Percentiles rank a stretch among this genome's conserved stretches.
phyloP scores from a whole-genome alignment of 2,888 invertebrate species.

The Pseudanteris insignis region DNA sequence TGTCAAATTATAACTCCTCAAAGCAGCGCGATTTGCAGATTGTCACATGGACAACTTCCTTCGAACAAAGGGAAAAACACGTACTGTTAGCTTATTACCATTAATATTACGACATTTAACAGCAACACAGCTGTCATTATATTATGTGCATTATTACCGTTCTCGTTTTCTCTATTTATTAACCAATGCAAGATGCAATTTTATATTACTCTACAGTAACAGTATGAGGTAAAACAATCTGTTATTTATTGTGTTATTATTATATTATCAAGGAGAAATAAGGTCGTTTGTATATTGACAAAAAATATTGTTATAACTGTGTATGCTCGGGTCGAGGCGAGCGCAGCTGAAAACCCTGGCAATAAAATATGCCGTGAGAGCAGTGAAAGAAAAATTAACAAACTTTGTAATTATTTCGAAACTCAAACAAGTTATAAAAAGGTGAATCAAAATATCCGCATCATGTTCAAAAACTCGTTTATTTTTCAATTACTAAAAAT shows the following conservation, averaged over 20 bases:
- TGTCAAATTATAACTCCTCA: constrained; percentile 3
- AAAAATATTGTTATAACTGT: constrained; percentile 60
- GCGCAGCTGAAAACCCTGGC: constrained; percentile 51
- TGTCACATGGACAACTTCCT: constrained; percentile 29
- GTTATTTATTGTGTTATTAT: constrained; percentile 60
- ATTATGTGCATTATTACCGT: constrained; percentile 52
- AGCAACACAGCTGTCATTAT: constrained; percentile 40
- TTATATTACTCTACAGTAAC: constrained; percentile 57
- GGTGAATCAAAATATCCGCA: no score
- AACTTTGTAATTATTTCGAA: no score
- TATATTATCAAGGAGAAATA: constrained; percentile 51
- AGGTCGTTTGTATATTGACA: constrained; percentile 62
- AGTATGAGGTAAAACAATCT: constrained; percentile 44
- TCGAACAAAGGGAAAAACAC: constrained; percentile 41
- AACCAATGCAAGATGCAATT: constrained; percentile 55
- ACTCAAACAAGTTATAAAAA: no score
- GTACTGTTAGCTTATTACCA: constrained; percentile 57
- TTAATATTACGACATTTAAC: constrained; percentile 47
- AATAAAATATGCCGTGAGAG: constrained; percentile 54
- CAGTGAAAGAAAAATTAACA: constrained; percentile 38
- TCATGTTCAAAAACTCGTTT: no score
- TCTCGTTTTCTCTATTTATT: constrained; percentile 63
- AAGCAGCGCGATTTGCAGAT: constrained; percentile 36
- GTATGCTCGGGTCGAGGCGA: constrained; percentile 55
- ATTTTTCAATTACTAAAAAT: background rate